These are phyloP conservation scores for Eptesicus fuscus DNA, from an alignment of 2,113 vertebrate species.

Conservation along the genomic window DNA sequence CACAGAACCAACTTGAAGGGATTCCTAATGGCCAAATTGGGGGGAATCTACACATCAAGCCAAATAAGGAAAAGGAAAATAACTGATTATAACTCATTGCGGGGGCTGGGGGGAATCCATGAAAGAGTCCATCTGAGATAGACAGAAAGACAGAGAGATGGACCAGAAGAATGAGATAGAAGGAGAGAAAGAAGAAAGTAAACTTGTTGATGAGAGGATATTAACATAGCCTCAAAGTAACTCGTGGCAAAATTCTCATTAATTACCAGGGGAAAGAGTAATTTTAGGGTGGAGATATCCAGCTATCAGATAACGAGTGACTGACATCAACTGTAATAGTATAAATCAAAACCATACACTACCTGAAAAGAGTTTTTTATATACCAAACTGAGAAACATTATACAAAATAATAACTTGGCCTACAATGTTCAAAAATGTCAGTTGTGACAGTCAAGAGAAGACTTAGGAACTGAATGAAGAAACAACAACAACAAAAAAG, in stretches of 20 bases:
- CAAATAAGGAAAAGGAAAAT: background rate
- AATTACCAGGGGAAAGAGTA: background rate
- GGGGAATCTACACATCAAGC: background rate
- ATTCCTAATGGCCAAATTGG: background rate
- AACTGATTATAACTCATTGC: background rate
- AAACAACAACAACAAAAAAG: background rate
- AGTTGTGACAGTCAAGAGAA: background rate
- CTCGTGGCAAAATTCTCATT: background rate
- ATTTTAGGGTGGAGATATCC: background rate
- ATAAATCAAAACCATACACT: background rate
- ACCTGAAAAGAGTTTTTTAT: background rate
- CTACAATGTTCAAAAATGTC: background rate
- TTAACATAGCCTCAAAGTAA: background rate
- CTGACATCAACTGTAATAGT: background rate
- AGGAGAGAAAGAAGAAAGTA: background rate
- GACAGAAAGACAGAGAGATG: background rate
- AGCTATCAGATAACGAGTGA: background rate
- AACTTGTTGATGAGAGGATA: background rate
- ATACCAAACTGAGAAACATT: background rate
- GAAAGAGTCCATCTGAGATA: background rate
- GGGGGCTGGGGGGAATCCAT: background rate
- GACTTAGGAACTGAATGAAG: background rate
- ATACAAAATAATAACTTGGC: background rate
- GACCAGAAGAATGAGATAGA: background rate
- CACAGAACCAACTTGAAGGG: background rate